phyloP scores from a whole-genome alignment of 2,113 vertebrate species.

The Hypanus sabinus region DNA sequence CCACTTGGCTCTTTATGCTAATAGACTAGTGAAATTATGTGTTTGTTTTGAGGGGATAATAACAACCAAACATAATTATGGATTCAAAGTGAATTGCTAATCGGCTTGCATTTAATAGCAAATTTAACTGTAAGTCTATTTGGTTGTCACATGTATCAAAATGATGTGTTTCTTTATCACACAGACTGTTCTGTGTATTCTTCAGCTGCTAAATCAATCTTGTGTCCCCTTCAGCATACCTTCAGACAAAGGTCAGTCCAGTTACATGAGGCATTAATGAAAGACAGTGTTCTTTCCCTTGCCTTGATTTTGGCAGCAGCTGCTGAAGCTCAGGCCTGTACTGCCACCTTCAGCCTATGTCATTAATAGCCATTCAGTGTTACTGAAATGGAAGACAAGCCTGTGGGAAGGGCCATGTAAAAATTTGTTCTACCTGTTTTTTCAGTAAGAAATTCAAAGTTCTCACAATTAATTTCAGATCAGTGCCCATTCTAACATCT shows the following conservation, averaged over 20 bases:
- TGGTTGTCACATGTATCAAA: not conserved
- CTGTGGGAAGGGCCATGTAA: no score
- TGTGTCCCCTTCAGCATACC: constrained; percentile 18
- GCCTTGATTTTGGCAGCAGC: not conserved
- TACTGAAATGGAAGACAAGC: not conserved
- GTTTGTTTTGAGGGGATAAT: constrained; percentile 3
- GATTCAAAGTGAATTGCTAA: not conserved
- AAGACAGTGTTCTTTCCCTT: not conserved
- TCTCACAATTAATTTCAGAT: not conserved
- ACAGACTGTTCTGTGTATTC: constrained; percentile 3
- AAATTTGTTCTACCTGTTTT: not conserved
- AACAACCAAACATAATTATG: not conserved
- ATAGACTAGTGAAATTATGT: not conserved
- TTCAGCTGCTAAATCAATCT: constrained; percentile 27
- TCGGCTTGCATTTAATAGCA: not conserved
- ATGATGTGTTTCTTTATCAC: not conserved
- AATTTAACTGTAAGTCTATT: not conserved
- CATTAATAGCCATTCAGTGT: not conserved
- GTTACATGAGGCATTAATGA: not conserved
- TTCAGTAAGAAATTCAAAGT: not conserved
- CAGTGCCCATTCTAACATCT: no score
- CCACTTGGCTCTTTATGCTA: constrained; percentile 11
- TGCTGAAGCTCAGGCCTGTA: not conserved
- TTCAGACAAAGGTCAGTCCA: constrained; percentile 14
- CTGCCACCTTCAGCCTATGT: constrained; percentile 14